These are phyloP conservation scores for Athalia rosae DNA, from an alignment of 2,888 invertebrate species.

Conservation along the genomic window DNA sequence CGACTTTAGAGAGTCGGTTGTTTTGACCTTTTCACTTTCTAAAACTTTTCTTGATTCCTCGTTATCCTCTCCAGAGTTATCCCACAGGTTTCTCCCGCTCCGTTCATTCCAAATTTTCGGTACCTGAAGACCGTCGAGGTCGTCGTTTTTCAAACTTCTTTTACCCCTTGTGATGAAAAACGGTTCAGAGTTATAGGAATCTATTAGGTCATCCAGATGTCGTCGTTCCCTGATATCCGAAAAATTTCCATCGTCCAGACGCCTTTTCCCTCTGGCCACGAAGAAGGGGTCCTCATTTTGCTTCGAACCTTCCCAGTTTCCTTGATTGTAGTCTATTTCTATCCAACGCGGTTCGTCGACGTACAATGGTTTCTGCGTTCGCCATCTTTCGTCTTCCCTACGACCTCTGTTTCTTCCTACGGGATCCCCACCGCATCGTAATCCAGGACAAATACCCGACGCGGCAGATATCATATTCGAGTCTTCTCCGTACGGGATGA, in stretches of 20 bases:
- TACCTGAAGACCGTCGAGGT: no score
- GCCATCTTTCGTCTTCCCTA: constrained; percentile 50
- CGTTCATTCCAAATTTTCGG: no score
- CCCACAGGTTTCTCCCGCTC: no score
- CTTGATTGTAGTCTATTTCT: constrained; percentile 51
- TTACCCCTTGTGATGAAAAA: constrained; percentile 62
- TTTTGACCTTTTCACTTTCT: neutral
- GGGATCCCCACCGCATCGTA: neutral
- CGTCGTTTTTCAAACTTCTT: constrained; percentile 28
- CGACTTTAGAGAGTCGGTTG: no score
- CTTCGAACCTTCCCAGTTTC: constrained; percentile 2
- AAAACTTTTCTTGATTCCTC: neutral
- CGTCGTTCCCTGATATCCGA: neutral
- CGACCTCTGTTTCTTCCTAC: constrained; percentile 2
- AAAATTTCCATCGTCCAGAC: neutral
- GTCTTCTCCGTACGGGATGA: neutral
- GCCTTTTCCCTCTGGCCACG: constrained; percentile 39
- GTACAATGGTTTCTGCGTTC: constrained; percentile 56
- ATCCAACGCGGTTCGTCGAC: constrained; percentile 61
- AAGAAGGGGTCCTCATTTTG: constrained; percentile 33
- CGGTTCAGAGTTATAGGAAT: constrained; percentile 52
- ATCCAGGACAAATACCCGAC: no score
- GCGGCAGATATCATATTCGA: no score
- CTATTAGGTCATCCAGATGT: neutral
- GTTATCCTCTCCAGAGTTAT: neutral